Percentiles rank a stretch among this genome's conserved stretches.
Evolutionary conservation across 2,113 vertebrate genomes (phyloP).

Genomic region (Neogobius melanostomus): DNA sequence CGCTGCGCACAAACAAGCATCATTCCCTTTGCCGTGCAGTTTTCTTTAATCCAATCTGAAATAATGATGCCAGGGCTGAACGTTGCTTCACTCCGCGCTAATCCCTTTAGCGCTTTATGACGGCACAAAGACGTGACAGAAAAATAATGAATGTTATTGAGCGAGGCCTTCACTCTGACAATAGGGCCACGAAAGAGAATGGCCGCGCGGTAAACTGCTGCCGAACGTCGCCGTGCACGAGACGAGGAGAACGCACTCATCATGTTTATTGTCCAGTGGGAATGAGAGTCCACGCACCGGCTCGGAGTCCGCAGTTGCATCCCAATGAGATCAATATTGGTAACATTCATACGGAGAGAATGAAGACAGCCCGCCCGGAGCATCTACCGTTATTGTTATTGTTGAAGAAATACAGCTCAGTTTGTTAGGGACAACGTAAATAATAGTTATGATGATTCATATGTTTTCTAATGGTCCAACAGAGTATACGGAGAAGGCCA

Average conservation of each 20-base stretch:
- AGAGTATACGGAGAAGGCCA: too few relatives aligned
- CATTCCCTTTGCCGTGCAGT: background rate
- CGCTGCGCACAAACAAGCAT: background rate
- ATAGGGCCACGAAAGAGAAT: constrained; percentile 15
- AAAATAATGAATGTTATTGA: constrained; percentile 24
- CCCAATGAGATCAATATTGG: constrained; percentile 32
- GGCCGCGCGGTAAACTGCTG: constrained; percentile 24
- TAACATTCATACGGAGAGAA: constrained; percentile 27
- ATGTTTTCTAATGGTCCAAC: background rate
- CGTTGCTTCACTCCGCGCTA: constrained; percentile 1
- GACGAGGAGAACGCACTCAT: constrained; percentile 32
- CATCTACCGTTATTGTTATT: background rate
- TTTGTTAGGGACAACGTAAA: background rate
- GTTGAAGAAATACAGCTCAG: background rate
- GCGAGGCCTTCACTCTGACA: constrained; percentile 22
- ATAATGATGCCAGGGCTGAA: constrained; percentile 11
- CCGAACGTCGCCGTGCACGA: constrained; percentile 20
- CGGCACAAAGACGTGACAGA: constrained; percentile 1
- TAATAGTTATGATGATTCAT: background rate
- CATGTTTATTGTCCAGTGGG: constrained; percentile 33
- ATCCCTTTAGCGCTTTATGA: constrained; percentile 24
- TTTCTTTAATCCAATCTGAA: constrained; percentile 1
- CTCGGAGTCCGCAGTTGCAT: constrained; percentile 16
- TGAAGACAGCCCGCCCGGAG: background rate
- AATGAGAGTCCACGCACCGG: constrained; percentile 24